A percentile compares a stretch with the other conserved stretches of the same genome.
Conservation (phyloP, 2,797 vertebrate genomes). For the Macropus fuliginosus region DNA sequence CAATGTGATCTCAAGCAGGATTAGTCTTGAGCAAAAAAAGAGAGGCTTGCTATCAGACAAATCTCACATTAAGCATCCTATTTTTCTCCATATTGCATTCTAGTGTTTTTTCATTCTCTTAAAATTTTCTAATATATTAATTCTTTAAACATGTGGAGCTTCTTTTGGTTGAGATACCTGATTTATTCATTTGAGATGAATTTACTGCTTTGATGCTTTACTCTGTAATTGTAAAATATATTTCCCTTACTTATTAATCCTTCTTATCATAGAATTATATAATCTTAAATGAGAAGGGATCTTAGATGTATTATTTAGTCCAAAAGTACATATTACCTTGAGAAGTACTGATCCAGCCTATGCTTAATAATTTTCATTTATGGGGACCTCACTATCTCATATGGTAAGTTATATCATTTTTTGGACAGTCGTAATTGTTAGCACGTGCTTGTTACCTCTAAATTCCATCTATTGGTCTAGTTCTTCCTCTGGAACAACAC, state of each 20-base stretch:
- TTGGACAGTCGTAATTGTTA: no score
- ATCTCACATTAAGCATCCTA: background rate
- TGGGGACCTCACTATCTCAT: background rate
- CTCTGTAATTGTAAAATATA: background rate
- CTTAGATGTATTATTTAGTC: background rate
- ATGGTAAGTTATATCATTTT: no score
- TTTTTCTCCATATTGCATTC: background rate
- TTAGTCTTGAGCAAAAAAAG: background rate
- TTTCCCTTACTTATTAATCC: background rate
- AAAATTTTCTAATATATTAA: background rate
- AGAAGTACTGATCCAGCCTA: background rate
- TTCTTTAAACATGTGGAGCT: background rate
- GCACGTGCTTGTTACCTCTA: no score
- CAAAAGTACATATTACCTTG: background rate
- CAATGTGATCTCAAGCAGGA: background rate
- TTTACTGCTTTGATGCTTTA: background rate
- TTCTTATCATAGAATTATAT: background rate
- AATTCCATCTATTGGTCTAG: no score
- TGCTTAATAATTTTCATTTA: background rate
- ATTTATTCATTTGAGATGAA: background rate
- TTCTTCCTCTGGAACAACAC: no score
- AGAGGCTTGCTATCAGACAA: background rate
- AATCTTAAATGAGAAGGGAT: background rate
- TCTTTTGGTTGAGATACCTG: background rate
- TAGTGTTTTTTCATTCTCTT: background rate